A percentile compares a stretch with the other conserved stretches of the same genome.
phyloP scores from a whole-genome alignment of 2,113 vertebrate species.

The Clarias batrachus region DNA sequence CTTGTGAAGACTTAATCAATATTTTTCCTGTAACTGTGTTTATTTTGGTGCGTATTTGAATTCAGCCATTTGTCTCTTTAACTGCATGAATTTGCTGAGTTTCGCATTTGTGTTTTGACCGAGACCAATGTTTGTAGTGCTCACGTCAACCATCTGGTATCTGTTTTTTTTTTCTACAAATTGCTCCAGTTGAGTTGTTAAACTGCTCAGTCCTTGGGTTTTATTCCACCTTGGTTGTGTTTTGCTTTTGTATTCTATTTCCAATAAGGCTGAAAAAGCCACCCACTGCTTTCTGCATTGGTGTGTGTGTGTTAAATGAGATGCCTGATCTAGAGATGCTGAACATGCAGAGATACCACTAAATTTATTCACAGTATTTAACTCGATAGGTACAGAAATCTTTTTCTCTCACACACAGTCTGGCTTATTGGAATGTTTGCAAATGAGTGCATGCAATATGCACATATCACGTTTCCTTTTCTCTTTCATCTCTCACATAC shows the following conservation, averaged over 20 bases:
- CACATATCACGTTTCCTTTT: slow-evolving; percentile 38
- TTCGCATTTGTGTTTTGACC: not conserved
- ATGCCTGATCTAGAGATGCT: slow-evolving; percentile 66
- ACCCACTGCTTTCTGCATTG: not conserved
- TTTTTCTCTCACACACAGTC: slow-evolving; percentile 47
- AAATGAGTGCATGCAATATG: slow-evolving; percentile 15
- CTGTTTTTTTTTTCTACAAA: not conserved
- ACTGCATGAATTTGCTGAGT: not conserved
- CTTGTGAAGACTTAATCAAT: not conserved
- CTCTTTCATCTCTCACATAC: slow-evolving; percentile 43
- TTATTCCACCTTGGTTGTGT: not conserved
- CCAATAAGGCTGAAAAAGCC: not conserved
- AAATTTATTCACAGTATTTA: slow-evolving; percentile 10
- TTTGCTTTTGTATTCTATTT: not conserved
- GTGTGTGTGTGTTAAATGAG: slow-evolving; percentile 32
- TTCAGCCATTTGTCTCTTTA: not conserved
- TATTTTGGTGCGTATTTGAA: not conserved
- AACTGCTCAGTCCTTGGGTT: not conserved
- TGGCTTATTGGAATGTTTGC: not conserved
- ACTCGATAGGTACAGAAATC: slow-evolving; percentile 68
- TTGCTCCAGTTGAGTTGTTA: not conserved
- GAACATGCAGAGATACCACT: not conserved
- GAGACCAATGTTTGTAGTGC: not conserved
- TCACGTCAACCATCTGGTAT: not conserved
- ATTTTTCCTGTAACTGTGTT: not conserved